phyloP scores from a whole-genome alignment of 2,113 vertebrate species.

The Eretmodus cyanostictus region DNA sequence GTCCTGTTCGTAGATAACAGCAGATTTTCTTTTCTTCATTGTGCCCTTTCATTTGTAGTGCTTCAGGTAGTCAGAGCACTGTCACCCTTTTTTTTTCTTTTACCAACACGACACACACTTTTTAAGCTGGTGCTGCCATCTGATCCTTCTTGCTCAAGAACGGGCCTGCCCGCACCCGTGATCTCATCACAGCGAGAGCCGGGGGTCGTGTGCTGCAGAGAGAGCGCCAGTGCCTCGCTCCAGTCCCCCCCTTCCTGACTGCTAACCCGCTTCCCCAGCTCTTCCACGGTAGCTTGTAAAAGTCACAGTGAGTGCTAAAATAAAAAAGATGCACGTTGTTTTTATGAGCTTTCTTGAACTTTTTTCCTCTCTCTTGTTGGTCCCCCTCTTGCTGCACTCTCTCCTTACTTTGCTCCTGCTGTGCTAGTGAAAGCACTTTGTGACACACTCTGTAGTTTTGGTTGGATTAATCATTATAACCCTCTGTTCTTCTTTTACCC shows the following conservation, averaged over 20 bases:
- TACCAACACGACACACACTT: not conserved
- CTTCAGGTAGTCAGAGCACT: not conserved
- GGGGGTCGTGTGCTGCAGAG: not conserved
- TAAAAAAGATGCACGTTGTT: conserved; percentile 46
- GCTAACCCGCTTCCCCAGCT: conserved; percentile 10
- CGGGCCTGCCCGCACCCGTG: not conserved
- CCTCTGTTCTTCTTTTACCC: not conserved
- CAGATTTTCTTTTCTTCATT: not conserved
- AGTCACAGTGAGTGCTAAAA: conserved; percentile 40
- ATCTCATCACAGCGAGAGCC: not conserved
- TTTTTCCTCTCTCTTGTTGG: not conserved
- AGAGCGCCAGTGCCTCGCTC: not conserved
- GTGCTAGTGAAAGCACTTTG: conserved; percentile 6
- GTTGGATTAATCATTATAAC: not conserved
- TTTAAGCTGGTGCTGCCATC: not conserved
- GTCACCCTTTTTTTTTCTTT: not conserved
- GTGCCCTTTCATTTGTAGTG: not conserved
- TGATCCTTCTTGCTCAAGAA: not conserved
- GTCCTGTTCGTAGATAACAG: not conserved
- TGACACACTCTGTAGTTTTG: not conserved
- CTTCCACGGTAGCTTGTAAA: conserved; percentile 55
- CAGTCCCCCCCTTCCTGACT: not conserved
- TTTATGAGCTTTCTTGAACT: conserved; percentile 48
- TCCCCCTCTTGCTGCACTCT: not conserved
- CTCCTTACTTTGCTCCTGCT: not conserved